A percentile compares a stretch with the other conserved stretches of the same genome.
Conservation (phyloP, 2,888 invertebrate genomes). For the Meiosimyza decipiens region DNA sequence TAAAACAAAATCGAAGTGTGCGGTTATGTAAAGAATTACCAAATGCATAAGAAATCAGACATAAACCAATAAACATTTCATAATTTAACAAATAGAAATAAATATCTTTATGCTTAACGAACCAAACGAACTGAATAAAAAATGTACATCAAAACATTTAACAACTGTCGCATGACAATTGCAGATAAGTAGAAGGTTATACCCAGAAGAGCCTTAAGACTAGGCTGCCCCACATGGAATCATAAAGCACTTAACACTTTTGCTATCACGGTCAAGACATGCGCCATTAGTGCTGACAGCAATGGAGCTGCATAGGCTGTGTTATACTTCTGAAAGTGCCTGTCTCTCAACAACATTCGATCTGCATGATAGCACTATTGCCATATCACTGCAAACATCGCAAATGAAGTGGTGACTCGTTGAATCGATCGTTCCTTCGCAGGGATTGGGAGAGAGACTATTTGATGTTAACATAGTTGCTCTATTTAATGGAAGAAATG, state of each 20-base stretch:
- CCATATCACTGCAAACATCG: conserved; percentile 12
- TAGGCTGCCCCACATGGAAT: not conserved
- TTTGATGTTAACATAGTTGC: too few relatives aligned
- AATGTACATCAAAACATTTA: not conserved
- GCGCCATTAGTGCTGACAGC: conserved; percentile 23
- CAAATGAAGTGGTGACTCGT: too few relatives aligned
- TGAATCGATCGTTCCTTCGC: too few relatives aligned
- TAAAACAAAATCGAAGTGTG: too few relatives aligned
- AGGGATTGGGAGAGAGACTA: too few relatives aligned
- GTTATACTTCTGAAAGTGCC: not conserved
- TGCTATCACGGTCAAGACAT: conserved; percentile 4
- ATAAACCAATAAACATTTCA: too few relatives aligned
- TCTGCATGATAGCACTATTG: conserved; percentile 20
- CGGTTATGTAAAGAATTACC: too few relatives aligned
- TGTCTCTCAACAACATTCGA: not conserved
- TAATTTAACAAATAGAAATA: too few relatives aligned
- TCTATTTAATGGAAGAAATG: too few relatives aligned
- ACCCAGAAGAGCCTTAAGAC: not conserved
- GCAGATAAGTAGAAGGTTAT: conserved; percentile 2
- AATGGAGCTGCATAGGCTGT: not conserved
- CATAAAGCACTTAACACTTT: conserved; percentile 28
- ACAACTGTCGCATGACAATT: not conserved
- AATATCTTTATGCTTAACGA: too few relatives aligned
- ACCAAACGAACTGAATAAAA: not conserved
- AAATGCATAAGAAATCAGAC: too few relatives aligned